Evolutionary conservation across 2,113 vertebrate species (phyloP), one percentile per base, ranked within the genome.

Genomic region (Semnornis frantzii): DNA sequence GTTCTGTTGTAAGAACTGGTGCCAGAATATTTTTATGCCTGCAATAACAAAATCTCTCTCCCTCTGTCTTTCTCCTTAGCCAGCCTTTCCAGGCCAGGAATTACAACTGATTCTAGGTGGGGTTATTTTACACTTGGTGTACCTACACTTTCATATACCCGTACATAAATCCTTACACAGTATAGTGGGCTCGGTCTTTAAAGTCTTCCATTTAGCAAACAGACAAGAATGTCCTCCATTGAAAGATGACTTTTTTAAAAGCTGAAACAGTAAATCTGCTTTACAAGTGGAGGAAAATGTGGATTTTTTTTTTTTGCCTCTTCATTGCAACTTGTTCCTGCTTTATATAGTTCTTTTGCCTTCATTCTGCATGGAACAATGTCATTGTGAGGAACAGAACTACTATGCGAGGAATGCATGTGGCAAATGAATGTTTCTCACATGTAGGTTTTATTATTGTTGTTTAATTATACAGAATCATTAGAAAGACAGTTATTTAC

Each of bases 11-110:
- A 94, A 94, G 37, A 1, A 9, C 63, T 74, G 64, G 66, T 96
- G 93, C 91, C 93, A 96, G 87, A 87, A 89, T 62, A 87, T 87
- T 93, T 94, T 91, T 94, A 77, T 93, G 75, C 65, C 37, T 57
- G 70, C 78, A 68, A 92, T 96, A 96, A 96, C 71, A 96, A 95
- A 96, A 96, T 95, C 74, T 82, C 74, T 82, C 31, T 93, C 84
- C 31, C 84, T 92, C 77, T 93, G 88, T 50, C 64, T 92, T 79
- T 93, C 71, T 94, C 82, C 87, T 93, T 85, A 93, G 46, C 84
- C 75, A 89, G 84, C 46, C 50, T 89, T 73, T 28, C 52, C 63
- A 79, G 66, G 74, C 28, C 84, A 93, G 65, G 72, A 89, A 65
- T 82, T 90, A 75, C 46, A 92, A 59, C 33, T 54, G 59, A 73